Base-by-base conservation (phyloP, 1,140 invertebrate genomes). In the Euura lappo region DNA sequence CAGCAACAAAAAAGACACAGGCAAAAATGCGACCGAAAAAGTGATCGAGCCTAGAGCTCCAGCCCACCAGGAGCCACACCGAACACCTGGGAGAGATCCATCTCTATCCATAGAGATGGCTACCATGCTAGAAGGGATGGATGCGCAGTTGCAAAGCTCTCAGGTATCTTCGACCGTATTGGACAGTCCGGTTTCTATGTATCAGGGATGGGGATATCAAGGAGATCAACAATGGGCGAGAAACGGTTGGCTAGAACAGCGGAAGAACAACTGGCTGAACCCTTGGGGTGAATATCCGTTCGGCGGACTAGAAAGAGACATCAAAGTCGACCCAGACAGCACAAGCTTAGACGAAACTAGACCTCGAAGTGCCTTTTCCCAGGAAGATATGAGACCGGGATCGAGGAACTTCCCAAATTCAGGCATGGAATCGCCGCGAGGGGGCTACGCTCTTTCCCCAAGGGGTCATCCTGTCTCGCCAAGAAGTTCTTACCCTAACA, bases 141-240 rank as follows among this genome's bases (percentile, higher is more conserved):
- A 94, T 78, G 91, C 92, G 6, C 93, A 94, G 79, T 83, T 95
- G 6, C 93, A 95, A 85, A 94, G 93, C 79, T 94, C 94, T 80
- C 92, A 95, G 86, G 93, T 95, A 69, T 94, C 93, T 60, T 94
- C 93, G 69, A 95, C 93, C 1, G 93, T 94, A 3, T 82, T 94
- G 73, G 93, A 95, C 81, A 94, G 93, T 75, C 93, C 93, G 47
- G 88, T 89, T 2, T 88, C 88, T 4, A 89, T 89, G 85, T 89
- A 89, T 73, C 88, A 89, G 75, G 78, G 80, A 44, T 90, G 89
- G 89, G 83, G 85, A 44, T 86, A 87, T 72, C 84, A 87, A 67
- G 81, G 79, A 45, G 84, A 84, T 42, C 84, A 85, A 45, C 84
- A 86, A 4, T 87, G 86, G 84, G 81, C 75, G 42, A 76, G 84